Base-by-base conservation (phyloP, 2,113 vertebrate genomes). In the Saccopteryx leptura region DNA sequence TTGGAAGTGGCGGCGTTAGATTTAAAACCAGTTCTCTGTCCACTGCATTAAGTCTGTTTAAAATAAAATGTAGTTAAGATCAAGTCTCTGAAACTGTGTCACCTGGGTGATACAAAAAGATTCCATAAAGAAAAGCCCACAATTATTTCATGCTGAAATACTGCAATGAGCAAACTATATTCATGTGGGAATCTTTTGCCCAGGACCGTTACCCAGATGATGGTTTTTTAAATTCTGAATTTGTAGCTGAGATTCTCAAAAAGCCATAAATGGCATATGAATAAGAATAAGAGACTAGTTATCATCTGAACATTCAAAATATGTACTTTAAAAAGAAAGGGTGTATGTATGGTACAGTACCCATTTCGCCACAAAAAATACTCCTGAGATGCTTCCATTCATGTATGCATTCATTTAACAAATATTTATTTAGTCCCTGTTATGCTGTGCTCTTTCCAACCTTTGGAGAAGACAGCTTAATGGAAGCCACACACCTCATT, bases 81-180 rank as follows among this genome's bases (percentile, higher is more conserved):
- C 56, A 85, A 80, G 56, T 72, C 54, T 63, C 63, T 86, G 48
- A 95, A 85, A 91, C 56, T 90, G 65, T 80, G 26, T 86, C 48
- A 91, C 58, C 48, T 91, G 50, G 5, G 4, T 63, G 21, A 48
- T 48, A 54, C 26, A 86, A 80, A 94, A 91, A 11, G 54, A 63
- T 72, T 61, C 26, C 56, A 85, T 63, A 63, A 71, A 84, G 52
- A 76, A 83, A 75, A 71, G 56, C 69, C 21, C 23, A 60, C 65
- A 84, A 71, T n/a, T 71, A 56, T 86, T 95, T 86, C 24, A 9
- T 74, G n/a, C 6, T 63, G 19, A 54, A 58, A 88, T 54, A 48
- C 26, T 46, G 11, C 46, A 88, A 72, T 46, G 19, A 54, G 56
- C 54, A 86, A 91, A 91, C 9, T 48, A 19, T 11, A 58, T 21